These are phyloP conservation scores for Latrodectus geometricus DNA, from an alignment of 1,140 invertebrate species.

Conservation along the genomic window DNA sequence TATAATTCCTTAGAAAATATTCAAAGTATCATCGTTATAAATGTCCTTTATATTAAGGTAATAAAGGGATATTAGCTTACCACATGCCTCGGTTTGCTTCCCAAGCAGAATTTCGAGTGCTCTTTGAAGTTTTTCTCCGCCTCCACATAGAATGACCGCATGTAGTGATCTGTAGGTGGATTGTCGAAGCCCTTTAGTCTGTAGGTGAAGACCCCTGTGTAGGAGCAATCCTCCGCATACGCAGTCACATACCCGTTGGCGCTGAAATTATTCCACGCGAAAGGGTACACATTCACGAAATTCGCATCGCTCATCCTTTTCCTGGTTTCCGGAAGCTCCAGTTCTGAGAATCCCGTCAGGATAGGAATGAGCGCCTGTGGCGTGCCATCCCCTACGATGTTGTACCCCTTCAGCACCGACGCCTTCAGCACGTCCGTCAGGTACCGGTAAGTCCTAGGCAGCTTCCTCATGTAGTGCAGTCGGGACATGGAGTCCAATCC, in stretches of 20 bases:
- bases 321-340: constrained; percentile 87
- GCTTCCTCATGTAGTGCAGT: constrained; percentile 86
- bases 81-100: constrained; percentile 81
- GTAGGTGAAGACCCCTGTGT: constrained; percentile 87
- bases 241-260: constrained; percentile 79
- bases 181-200: constrained; percentile 87
- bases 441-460: constrained; percentile 84
- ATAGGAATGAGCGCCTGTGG: constrained; percentile 92
- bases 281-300: constrained; percentile 83
- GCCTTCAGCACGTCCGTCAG: constrained; percentile 78
- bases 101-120: constrained; percentile 77
- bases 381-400: constrained; percentile 94
- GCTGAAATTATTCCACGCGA: constrained; percentile 83
- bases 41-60: background rate
- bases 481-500: constrained; percentile 92
- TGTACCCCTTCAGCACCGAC: constrained; percentile 83
- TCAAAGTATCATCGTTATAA: no score
- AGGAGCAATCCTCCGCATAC: constrained; percentile 88
- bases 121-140: constrained; percentile 69
- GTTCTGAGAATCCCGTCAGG: constrained; percentile 85
- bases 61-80: constrained; percentile 70
- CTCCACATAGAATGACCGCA: constrained; percentile 82
- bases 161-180: constrained; percentile 91
- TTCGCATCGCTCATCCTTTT: constrained; percentile 78
- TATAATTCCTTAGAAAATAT: no score